Percentiles rank a stretch among this genome's conserved stretches.
phyloP scores from a whole-genome alignment of 2,888 invertebrate genomes.

The Drosophila picticornis region DNA sequence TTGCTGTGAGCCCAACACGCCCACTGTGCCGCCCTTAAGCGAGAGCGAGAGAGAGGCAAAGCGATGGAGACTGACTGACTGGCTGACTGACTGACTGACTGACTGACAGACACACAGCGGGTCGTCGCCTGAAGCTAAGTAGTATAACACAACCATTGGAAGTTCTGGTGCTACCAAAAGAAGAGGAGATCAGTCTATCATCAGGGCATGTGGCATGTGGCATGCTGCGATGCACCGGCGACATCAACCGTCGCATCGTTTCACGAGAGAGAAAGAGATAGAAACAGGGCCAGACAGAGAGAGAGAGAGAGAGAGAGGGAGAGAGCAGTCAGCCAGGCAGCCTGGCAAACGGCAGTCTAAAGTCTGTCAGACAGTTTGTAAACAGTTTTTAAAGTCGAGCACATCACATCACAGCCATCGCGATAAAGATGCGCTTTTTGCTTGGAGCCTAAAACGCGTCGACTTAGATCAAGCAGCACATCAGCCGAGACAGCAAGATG shows the following conservation, averaged over 20 bases:
- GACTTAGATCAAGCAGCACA: slow-evolving; percentile 47
- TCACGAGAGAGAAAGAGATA: slow-evolving; percentile 2
- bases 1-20: slow-evolving; percentile 54
- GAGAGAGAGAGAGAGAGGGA: not conserved
- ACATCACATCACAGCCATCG: slow-evolving; percentile 53
- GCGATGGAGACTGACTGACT: not conserved
- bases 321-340: not conserved
- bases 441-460: slow-evolving; percentile 49
- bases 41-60: not conserved
- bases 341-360: slow-evolving; percentile 68
- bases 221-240: slow-evolving; percentile 63
- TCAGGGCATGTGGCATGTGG: slow-evolving; percentile 31
- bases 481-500: slow-evolving; percentile 14
- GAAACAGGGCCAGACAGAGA: not conserved
- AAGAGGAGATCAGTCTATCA: slow-evolving; percentile 38
- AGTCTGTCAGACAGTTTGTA: slow-evolving; percentile 82
- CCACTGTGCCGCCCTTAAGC: slow-evolving; percentile 64
- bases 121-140: slow-evolving; percentile 68
- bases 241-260: slow-evolving; percentile 62
- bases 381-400: slow-evolving; percentile 76
- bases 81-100: slow-evolving; percentile 11
- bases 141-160: slow-evolving; percentile 45
- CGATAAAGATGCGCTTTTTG: slow-evolving; percentile 58
- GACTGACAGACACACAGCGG: slow-evolving; percentile 71
- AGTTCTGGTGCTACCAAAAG: slow-evolving; percentile 4